Evolutionary conservation across 2,113 vertebrate genomes (phyloP), one percentile per base, ranked within the genome.

Genomic region (Felis chaus): DNA sequence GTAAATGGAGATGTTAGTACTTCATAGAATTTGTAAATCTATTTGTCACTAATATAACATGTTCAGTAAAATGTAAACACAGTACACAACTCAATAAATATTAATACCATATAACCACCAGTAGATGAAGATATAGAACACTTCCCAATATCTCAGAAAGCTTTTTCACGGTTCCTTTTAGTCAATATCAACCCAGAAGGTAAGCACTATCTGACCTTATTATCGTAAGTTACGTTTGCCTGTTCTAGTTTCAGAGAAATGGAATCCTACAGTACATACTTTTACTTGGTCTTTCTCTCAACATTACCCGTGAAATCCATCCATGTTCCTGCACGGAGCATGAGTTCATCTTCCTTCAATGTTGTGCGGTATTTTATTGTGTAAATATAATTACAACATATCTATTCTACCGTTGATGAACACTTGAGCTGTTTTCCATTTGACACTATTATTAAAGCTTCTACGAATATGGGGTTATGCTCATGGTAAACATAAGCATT

Each of bases 11-110:
- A 91, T 82, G 31, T 25, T 71, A 86, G 55, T 31, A 93, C 25
- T 81, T 97, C 33, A 41, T 13, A 87, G 21, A 86, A 95, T 41
- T 91, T 88, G 65, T 3, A 68, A 94, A n/a, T n/a, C 25, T 82
- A 65, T 57, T 86, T 87, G 93, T 69, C 48, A 94, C 8, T 91
- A 12, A 63, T 48, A 73, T 61, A 83, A 63, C 29, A 50, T 36
- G 61, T 82, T 68, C 16, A 81, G 15, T 81, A 93, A 89, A 83
- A 95, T 78, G 45, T 45, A 85, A 33, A 93, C 41, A 66, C 48
- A 69, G 27, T 57, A 95, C 11, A 66, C 19, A 63, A 87, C 27
- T 89, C 39, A 50, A 61, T 55, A 93, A 65, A 33, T 41, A 69
- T 53, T 68, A 23, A 23, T 74, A 80, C 27, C 33, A 81, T 53